Evolutionary conservation across 2,888 invertebrate genomes (phyloP).

Genomic region (Drosophila bunnanda): DNA sequence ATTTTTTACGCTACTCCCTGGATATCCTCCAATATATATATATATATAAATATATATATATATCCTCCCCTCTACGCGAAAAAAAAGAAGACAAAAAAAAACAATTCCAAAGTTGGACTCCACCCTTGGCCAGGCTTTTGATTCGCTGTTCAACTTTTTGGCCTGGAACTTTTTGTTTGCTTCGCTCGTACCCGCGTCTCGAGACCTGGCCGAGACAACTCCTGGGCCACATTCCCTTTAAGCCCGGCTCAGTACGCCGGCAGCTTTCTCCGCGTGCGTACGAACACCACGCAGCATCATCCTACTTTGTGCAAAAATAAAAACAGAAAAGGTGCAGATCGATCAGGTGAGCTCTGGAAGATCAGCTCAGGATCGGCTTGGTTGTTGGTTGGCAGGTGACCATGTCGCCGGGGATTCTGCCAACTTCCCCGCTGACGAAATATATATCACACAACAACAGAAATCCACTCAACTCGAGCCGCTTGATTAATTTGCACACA

Average conservation of each 20-base stretch:
- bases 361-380: slow-evolving; percentile 21
- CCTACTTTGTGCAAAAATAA: slow-evolving; percentile 1
- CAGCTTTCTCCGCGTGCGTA: slow-evolving; percentile 81
- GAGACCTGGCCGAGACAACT: slow-evolving; percentile 40
- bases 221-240: slow-evolving; percentile 63
- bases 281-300: slow-evolving; percentile 54
- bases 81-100: slow-evolving; percentile 1
- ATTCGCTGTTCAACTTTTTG: slow-evolving; percentile 76
- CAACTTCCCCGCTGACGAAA: slow-evolving; percentile 31
- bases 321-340: slow-evolving; percentile 10
- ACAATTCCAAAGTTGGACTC: slow-evolving; percentile 54
- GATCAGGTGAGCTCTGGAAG: slow-evolving; percentile 14
- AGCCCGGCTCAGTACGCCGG: slow-evolving; percentile 77
- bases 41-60: background rate
- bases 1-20: slow-evolving; percentile 80
- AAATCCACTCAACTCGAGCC: slow-evolving; percentile 46
- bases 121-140: slow-evolving; percentile 73
- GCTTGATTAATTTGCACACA: slow-evolving; percentile 71
- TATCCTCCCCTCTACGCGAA: slow-evolving; percentile 4
- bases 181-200: slow-evolving; percentile 7
- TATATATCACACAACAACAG: slow-evolving; percentile 9
- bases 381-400: slow-evolving; percentile 28
- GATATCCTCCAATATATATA: slow-evolving; percentile 9
- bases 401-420: slow-evolving; percentile 43
- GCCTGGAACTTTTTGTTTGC: slow-evolving; percentile 48